A percentile compares a stretch with the other conserved stretches of the same genome.
Evolutionary conservation across 1,140 invertebrate genomes (phyloP).

Genomic region (Rhopalosiphum padi): DNA sequence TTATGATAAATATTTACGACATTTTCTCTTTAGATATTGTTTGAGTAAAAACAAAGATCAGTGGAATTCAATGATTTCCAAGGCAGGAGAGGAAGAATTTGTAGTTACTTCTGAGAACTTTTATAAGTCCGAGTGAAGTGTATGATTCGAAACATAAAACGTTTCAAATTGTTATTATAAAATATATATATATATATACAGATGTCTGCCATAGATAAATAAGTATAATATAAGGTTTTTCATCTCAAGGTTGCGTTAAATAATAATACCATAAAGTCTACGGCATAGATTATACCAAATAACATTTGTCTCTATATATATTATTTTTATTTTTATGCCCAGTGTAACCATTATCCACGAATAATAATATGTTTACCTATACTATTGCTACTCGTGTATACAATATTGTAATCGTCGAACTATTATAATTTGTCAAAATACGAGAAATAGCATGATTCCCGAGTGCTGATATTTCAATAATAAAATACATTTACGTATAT

Average conservation of each 20-base stretch:
- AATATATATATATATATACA: background rate
- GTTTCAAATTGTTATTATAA: background rate
- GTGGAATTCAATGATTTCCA: background rate
- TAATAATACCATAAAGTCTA: background rate
- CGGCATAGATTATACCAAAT: background rate
- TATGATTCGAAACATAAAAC: background rate
- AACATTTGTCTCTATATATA: background rate
- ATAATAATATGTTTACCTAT: background rate
- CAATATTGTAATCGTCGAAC: background rate
- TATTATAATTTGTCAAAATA: background rate
- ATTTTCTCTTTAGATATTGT: background rate
- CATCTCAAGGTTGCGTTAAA: background rate
- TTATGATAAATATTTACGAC: background rate
- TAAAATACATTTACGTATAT: background rate
- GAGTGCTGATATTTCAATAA: background rate
- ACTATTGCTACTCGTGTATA: background rate
- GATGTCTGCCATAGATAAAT: background rate
- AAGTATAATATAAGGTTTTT: background rate
- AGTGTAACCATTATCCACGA: background rate
- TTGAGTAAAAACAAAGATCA: background rate
- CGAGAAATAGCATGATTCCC: background rate
- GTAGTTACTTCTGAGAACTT: background rate
- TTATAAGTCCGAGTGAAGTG: background rate
- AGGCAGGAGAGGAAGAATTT: background rate
- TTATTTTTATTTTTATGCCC: no score